Percentiles rank a stretch among this genome's conserved stretches.
Conservation (phyloP, 2,888 invertebrate species). For the Tipula confusa region DNA sequence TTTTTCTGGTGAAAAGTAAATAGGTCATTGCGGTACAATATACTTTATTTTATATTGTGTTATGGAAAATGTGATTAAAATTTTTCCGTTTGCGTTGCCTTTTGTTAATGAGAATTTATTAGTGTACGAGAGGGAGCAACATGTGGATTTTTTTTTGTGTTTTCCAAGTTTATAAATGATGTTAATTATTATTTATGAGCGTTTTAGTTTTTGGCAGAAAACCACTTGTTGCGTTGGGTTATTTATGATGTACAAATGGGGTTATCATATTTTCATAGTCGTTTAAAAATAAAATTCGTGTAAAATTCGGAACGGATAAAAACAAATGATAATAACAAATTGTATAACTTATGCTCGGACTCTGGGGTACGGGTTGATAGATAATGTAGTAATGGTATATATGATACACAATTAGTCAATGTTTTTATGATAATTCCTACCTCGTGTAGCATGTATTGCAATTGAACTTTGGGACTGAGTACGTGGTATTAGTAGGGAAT, state of each 20-base stretch:
- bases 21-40: background rate
- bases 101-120: background rate
- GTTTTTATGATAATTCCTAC: too few species aligned
- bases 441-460: too few species aligned
- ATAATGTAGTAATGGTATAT: too few species aligned
- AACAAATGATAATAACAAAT: too few species aligned
- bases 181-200: background rate
- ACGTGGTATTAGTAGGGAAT: too few species aligned
- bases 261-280: too few species aligned
- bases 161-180: background rate
- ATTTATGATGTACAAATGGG: background rate
- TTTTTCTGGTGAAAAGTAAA: background rate
- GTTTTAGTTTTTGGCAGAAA: background rate
- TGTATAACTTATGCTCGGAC: too few species aligned
- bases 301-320: too few species aligned
- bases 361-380: too few species aligned
- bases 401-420: too few species aligned
- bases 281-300: too few species aligned
- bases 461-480: too few species aligned
- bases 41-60: background rate
- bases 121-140: background rate
- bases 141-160: background rate
- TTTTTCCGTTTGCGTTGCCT: background rate
- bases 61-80: background rate
- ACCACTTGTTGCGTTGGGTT: background rate